Evolutionary conservation across 2,888 invertebrate genomes (phyloP), one percentile per base, ranked within the genome.

Genomic region (Noctua janthina): DNA sequence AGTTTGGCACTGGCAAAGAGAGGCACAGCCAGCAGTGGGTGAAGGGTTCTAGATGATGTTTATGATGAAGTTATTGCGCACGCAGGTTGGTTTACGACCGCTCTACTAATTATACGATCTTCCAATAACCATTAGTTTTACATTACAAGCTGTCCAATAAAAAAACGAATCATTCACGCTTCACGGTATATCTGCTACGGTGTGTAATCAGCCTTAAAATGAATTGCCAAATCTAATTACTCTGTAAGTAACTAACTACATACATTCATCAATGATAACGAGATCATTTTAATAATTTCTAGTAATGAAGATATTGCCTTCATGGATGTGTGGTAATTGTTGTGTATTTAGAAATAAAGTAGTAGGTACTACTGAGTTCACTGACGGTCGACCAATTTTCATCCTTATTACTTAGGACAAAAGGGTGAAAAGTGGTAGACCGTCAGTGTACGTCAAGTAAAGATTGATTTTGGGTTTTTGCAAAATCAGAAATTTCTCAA

Each of bases 141-240:
- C 66, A 78, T 76, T 68, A 59, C 56, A 51, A 76, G 15, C 35
- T 56, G 23, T 6, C 43, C 79, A 75, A 75, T 82, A 77, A 59
- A 74, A 78, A 56, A 68, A 77, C 66, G 17, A 75, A 78, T 80
- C 51, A 77, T 68, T 78, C 73, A 86, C 75, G 76, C 35, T 29
- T 81, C 43, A 43, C 39, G 20, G 77, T 56, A n/a, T 75, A 66
- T n/a, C 35, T 49, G 29, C 54, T 67, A 17, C 51, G 73, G 15
- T 76, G 71, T 64, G 54, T 84, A 81, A 84, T 84, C 69, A 79
- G 69, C 59, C 15, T 49, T 79, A 78, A 80, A 69, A 82, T 82
- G 1, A 70, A 86, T 84, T 84, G 69, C 81, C 66, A 62, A 79
- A 87, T 80, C 20, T 81, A 81, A 86, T 79, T 81, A 81, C 67